Conservation (phyloP, 2,113 vertebrate genomes). For the Parotia lawesii region DNA sequence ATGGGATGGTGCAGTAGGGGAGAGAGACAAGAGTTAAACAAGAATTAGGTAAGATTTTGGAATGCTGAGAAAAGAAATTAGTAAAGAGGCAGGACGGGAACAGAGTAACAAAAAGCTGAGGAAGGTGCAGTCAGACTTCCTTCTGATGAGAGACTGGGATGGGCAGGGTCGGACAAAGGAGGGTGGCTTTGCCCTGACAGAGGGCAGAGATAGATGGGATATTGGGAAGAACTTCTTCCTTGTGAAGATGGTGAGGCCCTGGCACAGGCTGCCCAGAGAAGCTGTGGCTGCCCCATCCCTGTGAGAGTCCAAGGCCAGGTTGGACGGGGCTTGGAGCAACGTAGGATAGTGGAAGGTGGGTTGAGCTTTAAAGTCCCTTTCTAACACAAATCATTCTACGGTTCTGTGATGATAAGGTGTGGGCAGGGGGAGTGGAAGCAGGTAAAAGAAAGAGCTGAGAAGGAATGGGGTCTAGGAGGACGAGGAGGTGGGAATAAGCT, state of each 20-base stretch:
- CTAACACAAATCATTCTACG: background rate
- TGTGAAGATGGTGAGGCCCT: accelerated
- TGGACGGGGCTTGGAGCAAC: accelerated
- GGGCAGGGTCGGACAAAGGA: background rate
- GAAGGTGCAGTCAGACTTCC: background rate
- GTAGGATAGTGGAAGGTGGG: background rate
- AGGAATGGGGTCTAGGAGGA: background rate
- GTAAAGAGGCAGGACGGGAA: background rate
- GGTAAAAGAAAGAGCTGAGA: background rate
- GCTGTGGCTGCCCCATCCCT: background rate
- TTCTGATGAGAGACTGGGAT: background rate
- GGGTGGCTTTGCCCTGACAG: background rate
- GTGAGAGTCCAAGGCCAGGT: accelerated
- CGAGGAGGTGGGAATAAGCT: background rate
- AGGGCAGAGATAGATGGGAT: background rate
- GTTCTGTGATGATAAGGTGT: background rate
- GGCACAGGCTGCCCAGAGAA: background rate
- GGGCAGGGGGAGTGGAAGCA: background rate
- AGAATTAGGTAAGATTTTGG: background rate
- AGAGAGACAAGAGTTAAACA: background rate
- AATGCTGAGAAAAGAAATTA: background rate
- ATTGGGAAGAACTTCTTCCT: background rate
- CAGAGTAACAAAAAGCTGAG: background rate
- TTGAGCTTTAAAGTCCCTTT: background rate
- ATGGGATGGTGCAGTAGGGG: background rate